phyloP scores from a whole-genome alignment of 2,888 invertebrate species.

The Metacarcinus magister region DNA sequence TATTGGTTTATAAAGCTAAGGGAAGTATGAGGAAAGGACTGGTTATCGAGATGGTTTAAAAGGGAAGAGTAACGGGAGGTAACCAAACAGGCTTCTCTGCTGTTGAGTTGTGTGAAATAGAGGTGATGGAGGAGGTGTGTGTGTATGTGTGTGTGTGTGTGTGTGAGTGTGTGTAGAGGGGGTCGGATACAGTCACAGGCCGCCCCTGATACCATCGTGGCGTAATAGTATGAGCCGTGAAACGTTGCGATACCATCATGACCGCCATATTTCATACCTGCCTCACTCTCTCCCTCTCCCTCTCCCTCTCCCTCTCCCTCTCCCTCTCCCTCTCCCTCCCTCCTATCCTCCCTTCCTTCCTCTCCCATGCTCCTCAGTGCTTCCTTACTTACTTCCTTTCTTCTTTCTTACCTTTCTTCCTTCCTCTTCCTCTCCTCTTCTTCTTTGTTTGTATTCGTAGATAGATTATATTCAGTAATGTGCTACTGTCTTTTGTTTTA shows the following conservation, averaged over 20 bases:
- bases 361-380: background rate
- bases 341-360: background rate
- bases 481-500: too few relatives aligned
- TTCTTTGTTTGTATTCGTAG: too few relatives aligned
- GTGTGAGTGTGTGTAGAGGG: constrained; percentile 11
- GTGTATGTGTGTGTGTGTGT: background rate
- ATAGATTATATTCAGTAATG: too few relatives aligned
- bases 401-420: too few relatives aligned
- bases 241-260: constrained; percentile 58
- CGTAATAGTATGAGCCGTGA: constrained; percentile 57
- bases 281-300: background rate
- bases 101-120: background rate
- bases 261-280: constrained; percentile 56
- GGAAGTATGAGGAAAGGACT: too few relatives aligned
- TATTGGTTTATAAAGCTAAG: too few relatives aligned
- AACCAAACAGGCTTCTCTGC: too few relatives aligned
- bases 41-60: too few relatives aligned
- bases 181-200: background rate
- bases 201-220: constrained; percentile 59
- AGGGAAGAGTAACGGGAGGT: too few relatives aligned
- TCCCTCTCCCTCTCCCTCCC: background rate
- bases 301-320: background rate
- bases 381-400: background rate
- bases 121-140: background rate
- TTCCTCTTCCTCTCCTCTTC: too few relatives aligned